Evolutionary conservation across 23 tunicate species (phyloP).

Genomic region (Styela clava): DNA sequence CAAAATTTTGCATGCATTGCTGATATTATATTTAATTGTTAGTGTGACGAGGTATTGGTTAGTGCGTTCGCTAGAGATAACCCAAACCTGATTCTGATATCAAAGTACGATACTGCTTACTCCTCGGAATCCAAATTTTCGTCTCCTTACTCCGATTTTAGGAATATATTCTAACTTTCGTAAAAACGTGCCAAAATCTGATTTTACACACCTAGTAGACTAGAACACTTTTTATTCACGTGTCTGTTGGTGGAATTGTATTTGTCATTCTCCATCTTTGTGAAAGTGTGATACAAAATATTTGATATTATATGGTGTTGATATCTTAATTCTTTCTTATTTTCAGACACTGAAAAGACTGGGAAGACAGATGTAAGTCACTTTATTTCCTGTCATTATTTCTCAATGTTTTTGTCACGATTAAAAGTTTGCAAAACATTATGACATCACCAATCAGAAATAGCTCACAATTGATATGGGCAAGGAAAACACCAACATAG

Average conservation of each 20-base stretch:
- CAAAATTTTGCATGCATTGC: too few relatives aligned
- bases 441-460: too few relatives aligned
- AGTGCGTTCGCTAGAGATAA: too few relatives aligned
- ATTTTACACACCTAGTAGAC: background rate
- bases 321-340: background rate
- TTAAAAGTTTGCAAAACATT: background rate
- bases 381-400: background rate
- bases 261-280: too few relatives aligned
- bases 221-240: too few relatives aligned
- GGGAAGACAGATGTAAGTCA: conserved; percentile 13
- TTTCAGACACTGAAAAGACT: conserved; percentile 9
- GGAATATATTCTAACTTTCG: background rate
- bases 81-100: too few relatives aligned
- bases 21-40: too few relatives aligned
- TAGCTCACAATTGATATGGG: too few relatives aligned
- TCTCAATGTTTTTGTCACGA: background rate
- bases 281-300: too few relatives aligned
- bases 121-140: too few relatives aligned
- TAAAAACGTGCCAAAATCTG: background rate
- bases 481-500: background rate
- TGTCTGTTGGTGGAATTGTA: background rate
- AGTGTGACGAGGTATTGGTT: too few relatives aligned
- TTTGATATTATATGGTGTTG: background rate
- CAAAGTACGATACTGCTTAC: too few relatives aligned
- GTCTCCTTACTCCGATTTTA: background rate